Base-by-base conservation (phyloP, 2,888 invertebrate genomes). In the Agapostemon virescens region DNA sequence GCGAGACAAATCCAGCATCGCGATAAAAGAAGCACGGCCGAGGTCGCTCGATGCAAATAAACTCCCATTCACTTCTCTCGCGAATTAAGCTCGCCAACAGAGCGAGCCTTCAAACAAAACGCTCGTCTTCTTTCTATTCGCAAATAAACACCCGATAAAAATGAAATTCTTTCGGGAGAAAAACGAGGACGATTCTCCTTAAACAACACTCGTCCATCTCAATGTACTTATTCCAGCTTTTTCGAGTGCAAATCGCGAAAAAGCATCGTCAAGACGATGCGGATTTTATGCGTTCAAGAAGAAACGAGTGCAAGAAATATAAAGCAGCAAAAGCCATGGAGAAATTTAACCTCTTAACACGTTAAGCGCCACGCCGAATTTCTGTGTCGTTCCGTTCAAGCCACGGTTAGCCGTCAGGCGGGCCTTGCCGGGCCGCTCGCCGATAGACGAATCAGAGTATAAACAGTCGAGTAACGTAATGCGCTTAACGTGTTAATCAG, bases 111-210 rank as follows among this genome's bases (percentile, higher is more conserved):
- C 77, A 63, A 68, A 63, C 68, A 61, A n/a, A 38, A 64, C 75
- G 72, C 15, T 36, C 75, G 67, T 68, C 67, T 67, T 49, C 68
- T 68, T 68, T 68, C 67, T 63, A 38, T 74, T 63, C 38, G 75
- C 45, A 74, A 77, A 77, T 77, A 74, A 77, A 77, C 61, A 20
- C 13, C 13, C n/a, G 36, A 36, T 63, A n/a, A 36, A 63, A 63
- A 36, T 63, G 36, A 63, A 36, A 63, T 36, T 63, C 36, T 36
- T 63, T n/a, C 33, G n/a, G n/a, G n/a, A n/a, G n/a, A 63, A n/a
- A 36, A n/a, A 33, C 33, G 11, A n/a, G 11, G 17, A 9, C 30
- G 20, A 11, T 17, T 33, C 9, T 20, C 20, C 20, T 61, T 7
- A 3, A 20, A 33, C 30, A 33, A 33, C 30, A 61, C 2, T 33